phyloP scores from a whole-genome alignment of 1,140 invertebrate species.

The Microplitis demolitor region DNA sequence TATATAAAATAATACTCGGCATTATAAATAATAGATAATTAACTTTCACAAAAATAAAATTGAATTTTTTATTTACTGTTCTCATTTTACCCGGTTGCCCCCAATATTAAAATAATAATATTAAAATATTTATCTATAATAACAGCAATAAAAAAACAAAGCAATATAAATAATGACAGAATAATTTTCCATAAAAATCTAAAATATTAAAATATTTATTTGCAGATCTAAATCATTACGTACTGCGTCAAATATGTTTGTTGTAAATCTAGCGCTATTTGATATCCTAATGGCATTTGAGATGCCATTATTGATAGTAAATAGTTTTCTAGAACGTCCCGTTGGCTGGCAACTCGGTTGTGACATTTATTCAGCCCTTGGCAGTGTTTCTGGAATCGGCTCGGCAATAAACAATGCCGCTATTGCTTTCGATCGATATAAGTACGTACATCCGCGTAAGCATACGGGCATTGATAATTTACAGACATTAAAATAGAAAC shows the following conservation, averaged over 20 bases:
- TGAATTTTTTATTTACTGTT: too few relatives aligned
- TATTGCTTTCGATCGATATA: slow-evolving; percentile 78
- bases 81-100: too few relatives aligned
- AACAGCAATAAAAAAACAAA: too few relatives aligned
- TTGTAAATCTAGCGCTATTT: slow-evolving; percentile 78
- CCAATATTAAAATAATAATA: too few relatives aligned
- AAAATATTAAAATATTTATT: slow-evolving; percentile 17
- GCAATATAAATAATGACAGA: not conserved
- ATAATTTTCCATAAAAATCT: not conserved
- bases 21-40: too few relatives aligned
- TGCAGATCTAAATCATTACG: slow-evolving; percentile 72
- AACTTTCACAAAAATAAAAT: too few relatives aligned
- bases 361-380: slow-evolving; percentile 71
- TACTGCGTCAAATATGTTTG: slow-evolving; percentile 80
- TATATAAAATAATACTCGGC: too few relatives aligned
- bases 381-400: slow-evolving; percentile 73
- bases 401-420: slow-evolving; percentile 76
- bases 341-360: slow-evolving; percentile 73
- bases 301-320: slow-evolving; percentile 73
- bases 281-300: slow-evolving; percentile 78
- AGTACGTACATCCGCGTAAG: slow-evolving; percentile 51
- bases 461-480: too few relatives aligned
- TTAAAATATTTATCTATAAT: too few relatives aligned
- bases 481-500: not conserved
- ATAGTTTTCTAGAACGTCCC: slow-evolving; percentile 70